These are phyloP conservation scores for Platysternon megacephalum DNA, from an alignment of 2,113 vertebrate species.

Conservation along the genomic window DNA sequence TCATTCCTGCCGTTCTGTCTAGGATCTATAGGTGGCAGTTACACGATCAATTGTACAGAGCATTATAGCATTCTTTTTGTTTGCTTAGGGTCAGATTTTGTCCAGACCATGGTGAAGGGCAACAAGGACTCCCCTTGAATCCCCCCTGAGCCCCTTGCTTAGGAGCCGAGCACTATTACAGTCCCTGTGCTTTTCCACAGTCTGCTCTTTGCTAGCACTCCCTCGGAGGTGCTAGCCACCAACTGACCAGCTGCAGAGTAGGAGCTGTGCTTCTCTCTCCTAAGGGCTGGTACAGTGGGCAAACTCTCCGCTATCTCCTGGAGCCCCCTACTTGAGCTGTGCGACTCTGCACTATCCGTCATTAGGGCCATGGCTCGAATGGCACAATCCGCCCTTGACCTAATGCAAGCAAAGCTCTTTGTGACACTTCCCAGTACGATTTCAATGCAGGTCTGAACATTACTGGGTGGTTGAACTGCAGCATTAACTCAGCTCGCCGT, in stretches of 20 bases:
- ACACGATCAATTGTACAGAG: not conserved
- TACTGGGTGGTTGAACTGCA: not conserved
- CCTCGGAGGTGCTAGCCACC: accelerated
- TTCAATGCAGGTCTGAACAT: not conserved
- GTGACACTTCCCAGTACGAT: not conserved
- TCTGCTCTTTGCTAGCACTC: not conserved
- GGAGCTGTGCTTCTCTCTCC: not conserved
- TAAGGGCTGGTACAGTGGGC: not conserved
- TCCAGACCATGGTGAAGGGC: not conserved
- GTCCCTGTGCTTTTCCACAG: not conserved
- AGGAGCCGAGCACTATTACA: accelerated
- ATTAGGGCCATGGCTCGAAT: not conserved
- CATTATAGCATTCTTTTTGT: not conserved
- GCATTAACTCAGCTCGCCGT: not conserved
- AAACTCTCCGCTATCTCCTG: not conserved
- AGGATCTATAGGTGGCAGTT: accelerated
- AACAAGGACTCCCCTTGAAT: not conserved
- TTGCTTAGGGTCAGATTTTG: not conserved
- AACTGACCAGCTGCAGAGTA: not conserved
- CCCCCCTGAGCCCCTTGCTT: accelerated
- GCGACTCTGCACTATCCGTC: not conserved
- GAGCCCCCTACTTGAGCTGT: not conserved
- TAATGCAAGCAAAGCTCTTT: not conserved
- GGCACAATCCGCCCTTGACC: not conserved
- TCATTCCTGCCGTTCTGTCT: not conserved